Evolutionary conservation across 2,797 vertebrate genomes (phyloP).

Genomic region (Xenopus petersii): DNA sequence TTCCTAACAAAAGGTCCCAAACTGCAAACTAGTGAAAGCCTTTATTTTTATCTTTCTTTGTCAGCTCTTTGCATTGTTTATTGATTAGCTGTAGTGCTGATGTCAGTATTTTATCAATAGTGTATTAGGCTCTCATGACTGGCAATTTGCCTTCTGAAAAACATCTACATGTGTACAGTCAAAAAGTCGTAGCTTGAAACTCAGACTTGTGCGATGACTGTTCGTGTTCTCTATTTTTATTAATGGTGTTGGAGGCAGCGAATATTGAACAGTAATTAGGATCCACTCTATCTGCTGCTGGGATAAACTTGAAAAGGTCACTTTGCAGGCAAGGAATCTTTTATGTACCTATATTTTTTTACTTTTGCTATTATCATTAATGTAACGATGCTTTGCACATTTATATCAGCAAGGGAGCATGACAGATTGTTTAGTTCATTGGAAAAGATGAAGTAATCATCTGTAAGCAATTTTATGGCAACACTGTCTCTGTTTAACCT

Average conservation of each 20-base stretch:
- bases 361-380: slow-evolving; percentile 53
- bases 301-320: slow-evolving; percentile 72
- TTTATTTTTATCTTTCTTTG: slow-evolving; percentile 61
- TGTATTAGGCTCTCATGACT: slow-evolving; percentile 68
- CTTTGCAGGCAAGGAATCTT: slow-evolving; percentile 61
- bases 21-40: slow-evolving; percentile 62
- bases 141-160: slow-evolving; percentile 71
- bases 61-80: slow-evolving; percentile 76
- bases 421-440: slow-evolving; percentile 54
- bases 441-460: slow-evolving; percentile 50
- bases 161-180: slow-evolving; percentile 61
- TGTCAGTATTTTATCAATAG: slow-evolving; percentile 72
- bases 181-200: slow-evolving; percentile 57
- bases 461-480: slow-evolving; percentile 47
- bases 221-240: slow-evolving; percentile 62
- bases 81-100: slow-evolving; percentile 67
- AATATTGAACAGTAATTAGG: slow-evolving; percentile 69
- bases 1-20: slow-evolving; percentile 63
- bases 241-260: slow-evolving; percentile 63
- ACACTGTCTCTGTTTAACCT: slow-evolving; percentile 46
- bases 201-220: slow-evolving; percentile 57
- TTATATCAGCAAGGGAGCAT: slow-evolving; percentile 54
- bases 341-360: slow-evolving; percentile 50
- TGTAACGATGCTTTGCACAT: slow-evolving; percentile 50
- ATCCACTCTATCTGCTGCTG: slow-evolving; percentile 62